Conservation (phyloP, 2,113 vertebrate genomes). For the Siniperca chuatsi region DNA sequence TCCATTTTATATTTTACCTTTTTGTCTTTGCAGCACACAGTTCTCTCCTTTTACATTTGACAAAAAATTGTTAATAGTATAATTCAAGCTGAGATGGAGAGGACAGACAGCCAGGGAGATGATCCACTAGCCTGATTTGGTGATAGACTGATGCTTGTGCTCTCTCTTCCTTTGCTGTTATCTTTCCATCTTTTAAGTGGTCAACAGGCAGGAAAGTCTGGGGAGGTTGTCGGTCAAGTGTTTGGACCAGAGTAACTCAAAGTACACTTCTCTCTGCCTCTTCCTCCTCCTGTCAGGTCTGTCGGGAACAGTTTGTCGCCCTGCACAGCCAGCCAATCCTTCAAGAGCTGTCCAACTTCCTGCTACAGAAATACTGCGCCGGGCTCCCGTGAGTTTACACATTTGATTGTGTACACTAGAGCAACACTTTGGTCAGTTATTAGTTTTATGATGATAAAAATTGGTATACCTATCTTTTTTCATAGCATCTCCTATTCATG, state of each 20-base stretch:
- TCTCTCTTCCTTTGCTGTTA: not conserved
- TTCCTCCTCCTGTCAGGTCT: constrained; percentile 84
- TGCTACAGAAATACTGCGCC: constrained; percentile 88
- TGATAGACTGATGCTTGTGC: not conserved
- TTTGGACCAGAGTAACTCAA: constrained; percentile 22
- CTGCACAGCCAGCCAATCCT: constrained; percentile 95
- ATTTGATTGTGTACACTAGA: not conserved
- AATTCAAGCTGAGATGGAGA: not conserved
- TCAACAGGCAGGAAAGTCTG: constrained; percentile 21
- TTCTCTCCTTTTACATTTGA: not conserved
- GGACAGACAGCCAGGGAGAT: not conserved
- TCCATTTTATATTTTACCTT: not conserved
- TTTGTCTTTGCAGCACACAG: not conserved
- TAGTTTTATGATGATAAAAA: not conserved
- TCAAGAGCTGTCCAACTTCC: constrained; percentile 89
- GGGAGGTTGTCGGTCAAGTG: not conserved
- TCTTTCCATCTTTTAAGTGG: not conserved
- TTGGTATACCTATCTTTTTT: not conserved
- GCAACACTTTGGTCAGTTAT: not conserved
- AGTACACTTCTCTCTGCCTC: constrained; percentile 23
- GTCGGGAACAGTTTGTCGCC: constrained; percentile 93
- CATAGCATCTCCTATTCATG: not conserved
- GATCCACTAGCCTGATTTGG: not conserved
- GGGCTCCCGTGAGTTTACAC: constrained; percentile 74
- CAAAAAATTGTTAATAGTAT: not conserved